Conservation (phyloP, 1,140 invertebrate species). For the Dolichoris vasculosae region DNA sequence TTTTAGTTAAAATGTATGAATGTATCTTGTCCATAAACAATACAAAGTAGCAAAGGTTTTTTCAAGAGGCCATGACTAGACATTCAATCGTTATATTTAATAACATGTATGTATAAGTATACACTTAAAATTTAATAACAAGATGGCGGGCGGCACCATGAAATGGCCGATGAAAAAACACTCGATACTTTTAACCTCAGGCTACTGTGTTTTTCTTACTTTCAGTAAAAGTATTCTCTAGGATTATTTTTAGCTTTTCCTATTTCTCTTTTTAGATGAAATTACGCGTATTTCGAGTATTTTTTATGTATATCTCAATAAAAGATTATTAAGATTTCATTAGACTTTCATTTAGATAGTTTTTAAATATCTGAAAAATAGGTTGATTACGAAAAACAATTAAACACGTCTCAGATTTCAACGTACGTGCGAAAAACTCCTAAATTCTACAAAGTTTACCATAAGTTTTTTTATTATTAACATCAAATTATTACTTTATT, state of each 20-base stretch:
- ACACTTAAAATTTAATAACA: constrained; percentile 73
- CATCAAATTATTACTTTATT: constrained; percentile 38
- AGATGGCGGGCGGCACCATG: constrained; percentile 70
- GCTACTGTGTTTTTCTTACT: constrained; percentile 56
- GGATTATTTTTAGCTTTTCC: background rate
- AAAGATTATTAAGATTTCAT: background rate
- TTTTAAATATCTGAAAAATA: background rate
- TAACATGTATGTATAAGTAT: constrained; percentile 59
- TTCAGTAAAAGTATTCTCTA: constrained; percentile 49
- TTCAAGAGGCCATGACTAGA: constrained; percentile 75
- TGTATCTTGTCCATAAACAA: constrained; percentile 55
- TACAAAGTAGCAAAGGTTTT: constrained; percentile 64
- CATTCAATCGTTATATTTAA: constrained; percentile 68
- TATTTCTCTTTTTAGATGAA: background rate
- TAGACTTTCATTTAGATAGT: background rate
- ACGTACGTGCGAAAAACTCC: constrained; percentile 42
- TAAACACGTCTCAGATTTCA: constrained; percentile 27
- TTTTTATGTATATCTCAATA: background rate
- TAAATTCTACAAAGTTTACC: constrained; percentile 43
- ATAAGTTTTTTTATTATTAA: constrained; percentile 33
- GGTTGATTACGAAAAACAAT: constrained; percentile 5
- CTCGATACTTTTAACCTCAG: constrained; percentile 47
- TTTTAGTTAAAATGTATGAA: constrained; percentile 43
- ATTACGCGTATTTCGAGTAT: background rate
- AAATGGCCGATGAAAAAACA: constrained; percentile 69